Evolutionary conservation across 2,888 invertebrate species (phyloP).

Genomic region (Megamerina dolium): DNA sequence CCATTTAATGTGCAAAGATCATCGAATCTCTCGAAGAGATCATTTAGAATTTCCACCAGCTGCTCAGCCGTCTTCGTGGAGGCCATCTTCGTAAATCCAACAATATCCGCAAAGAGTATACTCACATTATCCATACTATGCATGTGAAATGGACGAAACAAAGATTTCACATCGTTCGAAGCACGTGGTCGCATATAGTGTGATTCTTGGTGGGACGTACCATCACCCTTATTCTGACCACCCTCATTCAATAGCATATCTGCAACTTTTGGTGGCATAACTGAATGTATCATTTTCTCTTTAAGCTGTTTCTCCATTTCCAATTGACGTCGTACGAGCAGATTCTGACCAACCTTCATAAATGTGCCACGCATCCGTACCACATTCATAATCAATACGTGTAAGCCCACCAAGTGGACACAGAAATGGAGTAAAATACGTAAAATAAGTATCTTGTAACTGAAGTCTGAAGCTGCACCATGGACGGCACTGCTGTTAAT

Average conservation of each 20-base stretch:
- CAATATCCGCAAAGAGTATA: conserved; percentile 95
- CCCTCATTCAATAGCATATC: conserved; percentile 76
- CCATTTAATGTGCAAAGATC: conserved; percentile 80
- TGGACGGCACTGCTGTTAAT: conserved; percentile 51
- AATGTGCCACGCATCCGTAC: conserved; percentile 93
- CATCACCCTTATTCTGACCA: conserved; percentile 50
- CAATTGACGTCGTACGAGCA: conserved; percentile 80
- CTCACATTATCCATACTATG: conserved; percentile 93
- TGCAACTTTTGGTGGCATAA: conserved; percentile 94
- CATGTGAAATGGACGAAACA: conserved; percentile 96
- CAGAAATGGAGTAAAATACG: conserved; percentile 78
- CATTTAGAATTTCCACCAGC: conserved; percentile 89
- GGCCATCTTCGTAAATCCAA: conserved; percentile 96
- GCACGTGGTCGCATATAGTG: conserved; percentile 39
- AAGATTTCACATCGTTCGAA: conserved; percentile 61
- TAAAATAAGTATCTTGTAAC: conserved; percentile 58
- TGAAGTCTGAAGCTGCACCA: conserved; percentile 51
- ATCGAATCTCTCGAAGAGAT: conserved; percentile 93
- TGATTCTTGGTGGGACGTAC: conserved; percentile 28
- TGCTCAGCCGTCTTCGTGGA: conserved; percentile 95
- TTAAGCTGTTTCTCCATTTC: conserved; percentile 91
- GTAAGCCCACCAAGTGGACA: conserved; percentile 87
- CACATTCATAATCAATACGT: conserved; percentile 87
- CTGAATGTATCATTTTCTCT: conserved; percentile 95
- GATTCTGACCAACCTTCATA: conserved; percentile 92